phyloP scores from a whole-genome alignment of 1,140 invertebrate genomes.

The Drosophila pseudoananassae region DNA sequence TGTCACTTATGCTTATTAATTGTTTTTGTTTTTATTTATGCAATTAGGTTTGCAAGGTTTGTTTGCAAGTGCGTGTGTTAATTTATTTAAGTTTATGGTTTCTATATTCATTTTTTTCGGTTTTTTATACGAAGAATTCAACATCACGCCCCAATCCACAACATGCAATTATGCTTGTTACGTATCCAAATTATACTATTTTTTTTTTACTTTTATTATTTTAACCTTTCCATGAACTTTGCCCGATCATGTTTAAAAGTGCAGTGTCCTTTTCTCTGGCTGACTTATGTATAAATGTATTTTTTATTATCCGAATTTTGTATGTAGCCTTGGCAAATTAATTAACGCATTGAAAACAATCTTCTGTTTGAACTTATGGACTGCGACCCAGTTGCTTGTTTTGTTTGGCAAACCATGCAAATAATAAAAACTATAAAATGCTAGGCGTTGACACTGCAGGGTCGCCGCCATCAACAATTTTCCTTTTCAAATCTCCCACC shows the following conservation, averaged over 20 bases:
- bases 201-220: slow-evolving; percentile 28
- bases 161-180: slow-evolving; percentile 29
- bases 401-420: slow-evolving; percentile 49
- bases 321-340: slow-evolving; percentile 39
- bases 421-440: slow-evolving; percentile 61
- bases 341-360: slow-evolving; percentile 51
- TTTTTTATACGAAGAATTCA: slow-evolving; percentile 20
- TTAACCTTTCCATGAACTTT: slow-evolving; percentile 13
- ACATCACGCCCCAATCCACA: slow-evolving; percentile 45
- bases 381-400: slow-evolving; percentile 30
- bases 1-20: slow-evolving; percentile 76
- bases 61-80: slow-evolving; percentile 60
- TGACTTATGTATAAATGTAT: slow-evolving; percentile 29
- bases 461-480: slow-evolving; percentile 18
- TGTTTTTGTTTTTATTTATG: slow-evolving; percentile 48
- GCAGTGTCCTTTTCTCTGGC: slow-evolving; percentile 1
- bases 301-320: slow-evolving; percentile 58
- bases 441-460: slow-evolving; percentile 43
- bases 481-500: slow-evolving; percentile 2
- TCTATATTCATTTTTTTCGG: slow-evolving; percentile 15
- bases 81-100: slow-evolving; percentile 71
- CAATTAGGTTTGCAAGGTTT: slow-evolving; percentile 56
- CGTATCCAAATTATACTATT: slow-evolving; percentile 51
- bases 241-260: slow-evolving; percentile 15
- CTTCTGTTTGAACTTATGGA: slow-evolving; percentile 37